Evolutionary conservation across 2,888 invertebrate species (phyloP), one percentile per base, ranked within the genome.

Genomic region (Imbricaverruca yamaguchii): DNA sequence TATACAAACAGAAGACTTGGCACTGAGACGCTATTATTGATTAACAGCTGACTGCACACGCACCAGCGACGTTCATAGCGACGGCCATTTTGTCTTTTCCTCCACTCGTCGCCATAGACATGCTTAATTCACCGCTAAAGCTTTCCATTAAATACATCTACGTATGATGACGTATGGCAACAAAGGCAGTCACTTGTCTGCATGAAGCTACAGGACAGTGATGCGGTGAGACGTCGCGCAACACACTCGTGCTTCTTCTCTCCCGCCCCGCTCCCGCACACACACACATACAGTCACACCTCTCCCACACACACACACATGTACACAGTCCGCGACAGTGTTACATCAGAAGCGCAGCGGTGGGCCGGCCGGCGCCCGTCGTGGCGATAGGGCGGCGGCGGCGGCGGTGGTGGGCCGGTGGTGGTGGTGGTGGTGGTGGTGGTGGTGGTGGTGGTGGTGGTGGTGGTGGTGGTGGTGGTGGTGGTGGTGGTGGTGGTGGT

Each of bases 111-210:
- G 53, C 53, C 18, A 21, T 18, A 18, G 53, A 23, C 53, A 4
- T 53, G 53, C 39, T 53, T 55, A 21, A 18, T 69, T 8, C 74
- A 10, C 74, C 23, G 23, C 53, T 74, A 53, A 8, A 9, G 11
- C 74, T 74, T 55, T 53, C 53, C 74, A 74, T 74, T 74, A 74
- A 74, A 74, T 74, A 74, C 74, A 55, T 53, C 53, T 74, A 55
- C 53, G 21, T 74, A 55, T 74, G 74, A 74, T 74, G 74, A 55
- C 74, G 18, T 74, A 74, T 74, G 74, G 74, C 74, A 74, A 74
- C 74, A 74, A 74, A n/a, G 74, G 53, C 74, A 18, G 53, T 55
- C 53, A 21, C 55, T 8, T 10, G 21, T 21, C 18, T 8, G 15
- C 69, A 12, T 15, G 39, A 74, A 74, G 74, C 74, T 74, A 55